These are phyloP conservation scores for Ellobium chinense DNA, from an alignment of 2,888 invertebrate species.

Conservation along the genomic window DNA sequence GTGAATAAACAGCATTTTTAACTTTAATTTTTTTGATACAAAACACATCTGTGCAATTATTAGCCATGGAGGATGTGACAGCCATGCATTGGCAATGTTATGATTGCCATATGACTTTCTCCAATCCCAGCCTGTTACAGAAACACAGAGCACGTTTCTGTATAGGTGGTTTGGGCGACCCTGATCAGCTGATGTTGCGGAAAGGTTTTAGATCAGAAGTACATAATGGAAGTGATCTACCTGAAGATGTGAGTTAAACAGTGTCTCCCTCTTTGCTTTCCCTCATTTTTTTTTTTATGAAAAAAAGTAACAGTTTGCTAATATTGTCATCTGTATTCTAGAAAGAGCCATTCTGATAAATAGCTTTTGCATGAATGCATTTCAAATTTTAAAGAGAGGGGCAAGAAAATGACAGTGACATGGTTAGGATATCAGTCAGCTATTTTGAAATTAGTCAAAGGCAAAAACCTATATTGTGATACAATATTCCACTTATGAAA, in stretches of 20 bases:
- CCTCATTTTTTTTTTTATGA: not conserved
- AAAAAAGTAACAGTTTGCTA: no score
- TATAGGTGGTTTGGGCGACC: conserved; percentile 68
- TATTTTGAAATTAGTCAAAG: no score
- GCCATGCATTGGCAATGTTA: conserved; percentile 61
- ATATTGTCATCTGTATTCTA: no score
- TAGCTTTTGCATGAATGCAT: no score
- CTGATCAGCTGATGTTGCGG: conserved; percentile 63
- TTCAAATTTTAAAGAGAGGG: no score
- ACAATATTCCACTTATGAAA: no score
- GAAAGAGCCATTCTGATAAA: no score
- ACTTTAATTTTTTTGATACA: no score
- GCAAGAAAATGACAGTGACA: no score
- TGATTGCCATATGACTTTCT: conserved; percentile 73
- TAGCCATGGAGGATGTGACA: conserved; percentile 37
- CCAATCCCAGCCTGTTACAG: conserved; percentile 60
- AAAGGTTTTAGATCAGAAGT: conserved; percentile 56
- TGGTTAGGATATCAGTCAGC: no score
- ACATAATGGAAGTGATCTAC: conserved; percentile 51
- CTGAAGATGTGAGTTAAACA: conserved; percentile 58
- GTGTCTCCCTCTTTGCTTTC: not conserved
- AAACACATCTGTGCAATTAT: not conserved
- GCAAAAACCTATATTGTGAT: no score
- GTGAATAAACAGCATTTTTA: no score
- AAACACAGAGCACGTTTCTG: conserved; percentile 73